phyloP scores from a whole-genome alignment of 2,888 invertebrate genomes.

The Steinernema carpocapsae region DNA sequence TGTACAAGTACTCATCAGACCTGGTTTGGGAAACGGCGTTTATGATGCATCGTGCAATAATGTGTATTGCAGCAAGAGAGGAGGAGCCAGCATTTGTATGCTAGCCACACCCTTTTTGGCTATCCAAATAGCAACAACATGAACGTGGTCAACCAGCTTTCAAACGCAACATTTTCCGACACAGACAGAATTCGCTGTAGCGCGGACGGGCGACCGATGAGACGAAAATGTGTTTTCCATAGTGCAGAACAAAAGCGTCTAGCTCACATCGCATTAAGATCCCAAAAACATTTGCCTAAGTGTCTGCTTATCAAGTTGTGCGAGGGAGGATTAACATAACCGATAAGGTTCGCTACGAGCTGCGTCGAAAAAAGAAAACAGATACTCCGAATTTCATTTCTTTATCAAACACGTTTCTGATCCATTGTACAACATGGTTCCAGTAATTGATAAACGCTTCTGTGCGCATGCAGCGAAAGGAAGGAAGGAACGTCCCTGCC shows the following conservation, averaged over 20 bases:
- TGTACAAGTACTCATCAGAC: constrained; percentile 3
- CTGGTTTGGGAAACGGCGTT: constrained; percentile 32
- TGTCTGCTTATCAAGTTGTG: no score
- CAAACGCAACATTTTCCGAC: background rate
- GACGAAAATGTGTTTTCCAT: no score
- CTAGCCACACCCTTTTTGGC: constrained; percentile 31
- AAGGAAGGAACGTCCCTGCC: constrained; percentile 7
- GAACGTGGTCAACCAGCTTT: constrained; percentile 17
- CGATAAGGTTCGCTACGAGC: no score
- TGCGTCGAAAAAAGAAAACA: no score
- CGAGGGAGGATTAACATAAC: no score
- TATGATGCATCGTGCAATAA: constrained; percentile 30
- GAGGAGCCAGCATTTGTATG: constrained; percentile 27
- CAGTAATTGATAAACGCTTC: constrained; percentile 18
- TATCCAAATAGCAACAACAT: constrained; percentile 33
- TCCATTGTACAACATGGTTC: background rate
- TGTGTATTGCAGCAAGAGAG: constrained; percentile 9
- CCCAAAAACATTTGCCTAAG: no score
- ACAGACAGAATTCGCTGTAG: no score
- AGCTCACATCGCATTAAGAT: no score
- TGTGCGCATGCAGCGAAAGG: constrained; percentile 18
- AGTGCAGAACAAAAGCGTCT: no score
- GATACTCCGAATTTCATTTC: no score
- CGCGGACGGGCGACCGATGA: no score
- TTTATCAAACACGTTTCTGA: no score